Evolutionary conservation across 1,140 invertebrate species (phyloP).

Genomic region (Atta cephalotes): DNA sequence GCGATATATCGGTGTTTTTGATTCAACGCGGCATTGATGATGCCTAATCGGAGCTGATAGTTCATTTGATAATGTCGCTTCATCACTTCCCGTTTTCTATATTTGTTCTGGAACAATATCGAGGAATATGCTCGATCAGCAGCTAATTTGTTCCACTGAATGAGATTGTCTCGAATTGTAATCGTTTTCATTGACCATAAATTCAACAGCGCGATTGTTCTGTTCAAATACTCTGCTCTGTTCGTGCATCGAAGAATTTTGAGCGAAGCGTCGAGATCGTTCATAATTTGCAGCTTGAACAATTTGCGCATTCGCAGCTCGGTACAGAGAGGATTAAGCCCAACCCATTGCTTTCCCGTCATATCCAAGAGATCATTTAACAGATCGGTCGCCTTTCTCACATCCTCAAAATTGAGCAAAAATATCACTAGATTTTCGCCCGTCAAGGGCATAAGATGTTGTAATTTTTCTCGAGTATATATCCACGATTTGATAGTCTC

Average conservation of each 20-base stretch:
- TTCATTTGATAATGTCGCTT: not conserved
- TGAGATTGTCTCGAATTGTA: constrained; percentile 72
- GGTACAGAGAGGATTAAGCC: constrained; percentile 81
- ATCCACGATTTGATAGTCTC: constrained; percentile 62
- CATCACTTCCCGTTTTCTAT: not conserved
- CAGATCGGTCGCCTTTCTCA: constrained; percentile 67
- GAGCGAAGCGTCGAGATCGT: constrained; percentile 81
- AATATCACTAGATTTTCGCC: constrained; percentile 85
- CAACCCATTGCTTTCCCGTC: constrained; percentile 84
- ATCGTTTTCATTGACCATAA: constrained; percentile 78
- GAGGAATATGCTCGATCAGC: constrained; percentile 77
- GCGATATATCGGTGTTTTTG: constrained; percentile 83
- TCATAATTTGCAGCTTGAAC: constrained; percentile 81
- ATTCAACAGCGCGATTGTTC: constrained; percentile 64
- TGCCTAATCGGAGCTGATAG: constrained; percentile 71
- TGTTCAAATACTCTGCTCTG: constrained; percentile 2
- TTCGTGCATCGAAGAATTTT: constrained; percentile 54
- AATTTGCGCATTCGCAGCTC: constrained; percentile 82
- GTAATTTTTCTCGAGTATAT: constrained; percentile 62
- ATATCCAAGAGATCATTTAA: constrained; percentile 82
- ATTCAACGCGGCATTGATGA: constrained; percentile 82
- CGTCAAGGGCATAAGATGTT: constrained; percentile 51
- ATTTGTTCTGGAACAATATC: constrained; percentile 5
- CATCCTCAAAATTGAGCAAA: constrained; percentile 71
- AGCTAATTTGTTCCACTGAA: constrained; percentile 78